These are phyloP conservation scores for Albula glossodonta DNA, from an alignment of 2,113 vertebrate species.

Conservation along the genomic window DNA sequence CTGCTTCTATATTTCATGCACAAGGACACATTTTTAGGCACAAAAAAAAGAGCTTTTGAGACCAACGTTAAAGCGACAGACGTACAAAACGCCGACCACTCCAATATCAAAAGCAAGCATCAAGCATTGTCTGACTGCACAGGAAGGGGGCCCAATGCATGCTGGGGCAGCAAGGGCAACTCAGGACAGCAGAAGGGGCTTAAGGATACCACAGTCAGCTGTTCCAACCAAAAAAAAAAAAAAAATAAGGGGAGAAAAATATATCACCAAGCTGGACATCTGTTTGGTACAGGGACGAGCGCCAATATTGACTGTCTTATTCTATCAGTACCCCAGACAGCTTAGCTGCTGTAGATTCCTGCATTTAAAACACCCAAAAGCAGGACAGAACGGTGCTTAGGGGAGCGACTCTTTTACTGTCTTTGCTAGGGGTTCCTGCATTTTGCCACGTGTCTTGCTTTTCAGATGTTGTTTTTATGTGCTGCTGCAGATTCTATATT, in stretches of 20 bases:
- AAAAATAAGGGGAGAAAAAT: not conserved
- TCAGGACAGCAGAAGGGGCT: conserved; percentile 1
- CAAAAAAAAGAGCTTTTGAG: not conserved
- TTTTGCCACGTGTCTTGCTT: not conserved
- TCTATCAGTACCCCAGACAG: not conserved
- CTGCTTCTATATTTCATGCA: not conserved
- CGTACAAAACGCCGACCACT: not conserved
- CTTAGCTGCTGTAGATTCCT: not conserved
- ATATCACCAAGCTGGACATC: not conserved
- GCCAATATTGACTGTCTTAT: not conserved
- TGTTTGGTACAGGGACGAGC: not conserved
- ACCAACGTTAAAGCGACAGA: not conserved
- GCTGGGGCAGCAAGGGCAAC: not conserved
- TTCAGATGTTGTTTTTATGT: not conserved
- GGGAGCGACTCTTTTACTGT: not conserved
- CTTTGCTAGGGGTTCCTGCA: not conserved
- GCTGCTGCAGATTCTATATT: not conserved
- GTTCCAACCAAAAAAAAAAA: conserved; percentile 3
- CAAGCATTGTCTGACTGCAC: not conserved
- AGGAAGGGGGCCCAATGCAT: not conserved
- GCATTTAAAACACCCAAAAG: not conserved
- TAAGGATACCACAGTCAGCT: conserved; percentile 3
- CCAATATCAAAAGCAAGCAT: not conserved
- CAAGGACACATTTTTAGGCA: conserved; percentile 1
- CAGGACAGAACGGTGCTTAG: not conserved